phyloP scores from a whole-genome alignment of 2,113 vertebrate genomes.

The Xiphorhynchus elegans region DNA sequence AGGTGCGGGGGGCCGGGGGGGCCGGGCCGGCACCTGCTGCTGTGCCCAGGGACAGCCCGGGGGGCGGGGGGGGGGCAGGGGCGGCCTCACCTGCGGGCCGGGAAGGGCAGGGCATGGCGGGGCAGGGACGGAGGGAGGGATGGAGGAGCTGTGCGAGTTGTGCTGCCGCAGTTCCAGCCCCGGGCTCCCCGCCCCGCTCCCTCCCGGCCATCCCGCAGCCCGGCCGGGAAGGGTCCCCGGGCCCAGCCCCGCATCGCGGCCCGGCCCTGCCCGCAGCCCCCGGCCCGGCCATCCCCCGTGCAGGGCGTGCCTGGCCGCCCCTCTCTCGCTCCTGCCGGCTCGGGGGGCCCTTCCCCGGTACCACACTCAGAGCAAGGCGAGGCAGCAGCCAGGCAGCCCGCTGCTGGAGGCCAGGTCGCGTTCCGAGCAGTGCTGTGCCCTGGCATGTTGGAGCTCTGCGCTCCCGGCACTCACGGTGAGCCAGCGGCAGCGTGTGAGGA shows the following conservation, averaged over 20 bases:
- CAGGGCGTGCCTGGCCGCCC: not conserved
- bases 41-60: too few relatives aligned
- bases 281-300: not conserved
- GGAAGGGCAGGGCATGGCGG: not conserved
- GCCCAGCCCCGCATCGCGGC: too few relatives aligned
- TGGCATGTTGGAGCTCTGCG: not conserved
- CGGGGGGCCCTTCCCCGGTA: too few relatives aligned
- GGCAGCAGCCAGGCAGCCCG: not conserved
- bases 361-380: not conserved
- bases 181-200: too few relatives aligned
- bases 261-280: too few relatives aligned
- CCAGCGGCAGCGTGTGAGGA: not conserved
- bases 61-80: too few relatives aligned
- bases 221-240: too few relatives aligned
- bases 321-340: not conserved
- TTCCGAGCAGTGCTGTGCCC: fast-evolving
- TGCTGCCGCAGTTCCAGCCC: too few relatives aligned
- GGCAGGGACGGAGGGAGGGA: not conserved
- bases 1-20: constrained; percentile 77
- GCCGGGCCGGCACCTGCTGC: too few relatives aligned
- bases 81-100: not conserved
- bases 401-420: not conserved
- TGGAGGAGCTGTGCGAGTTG: not conserved
- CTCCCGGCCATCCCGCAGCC: not conserved
- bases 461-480: not conserved